Conservation (phyloP, 2,888 invertebrate species). For the Limulus polyphemus region DNA sequence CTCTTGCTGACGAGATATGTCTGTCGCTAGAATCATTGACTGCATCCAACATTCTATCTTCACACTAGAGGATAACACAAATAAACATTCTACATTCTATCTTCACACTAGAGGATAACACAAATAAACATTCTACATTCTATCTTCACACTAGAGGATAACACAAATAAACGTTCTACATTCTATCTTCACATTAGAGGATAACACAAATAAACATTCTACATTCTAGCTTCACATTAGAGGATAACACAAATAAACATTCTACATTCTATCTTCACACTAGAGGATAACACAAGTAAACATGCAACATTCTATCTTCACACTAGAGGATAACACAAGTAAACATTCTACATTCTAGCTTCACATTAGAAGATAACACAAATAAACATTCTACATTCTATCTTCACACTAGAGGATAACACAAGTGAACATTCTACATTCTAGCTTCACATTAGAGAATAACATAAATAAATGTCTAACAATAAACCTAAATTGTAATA, state of each 20-base stretch:
- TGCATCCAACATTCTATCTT: constrained; percentile 57
- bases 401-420: constrained; percentile 37
- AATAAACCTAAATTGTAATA: no score
- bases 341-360: constrained; percentile 55
- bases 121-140: no score
- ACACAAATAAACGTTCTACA: no score
- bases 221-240: no score
- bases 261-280: constrained; percentile 52
- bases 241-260: no score
- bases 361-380: no score
- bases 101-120: constrained; percentile 31
- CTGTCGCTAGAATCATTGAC: constrained; percentile 75
- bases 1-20: constrained; percentile 77
- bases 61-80: constrained; percentile 14
- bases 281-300: no score
- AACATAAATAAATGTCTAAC: constrained; percentile 43
- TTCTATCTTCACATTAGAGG: constrained; percentile 39
- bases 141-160: constrained; percentile 39
- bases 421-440: no score
- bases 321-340: no score
- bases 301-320: constrained; percentile 55
- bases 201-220: no score
- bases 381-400: constrained; percentile 58
- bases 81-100: constrained; percentile 33
- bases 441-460: no score